phyloP scores from a whole-genome alignment of 1,140 invertebrate genomes.

The Gonioctena quinquepunctata region DNA sequence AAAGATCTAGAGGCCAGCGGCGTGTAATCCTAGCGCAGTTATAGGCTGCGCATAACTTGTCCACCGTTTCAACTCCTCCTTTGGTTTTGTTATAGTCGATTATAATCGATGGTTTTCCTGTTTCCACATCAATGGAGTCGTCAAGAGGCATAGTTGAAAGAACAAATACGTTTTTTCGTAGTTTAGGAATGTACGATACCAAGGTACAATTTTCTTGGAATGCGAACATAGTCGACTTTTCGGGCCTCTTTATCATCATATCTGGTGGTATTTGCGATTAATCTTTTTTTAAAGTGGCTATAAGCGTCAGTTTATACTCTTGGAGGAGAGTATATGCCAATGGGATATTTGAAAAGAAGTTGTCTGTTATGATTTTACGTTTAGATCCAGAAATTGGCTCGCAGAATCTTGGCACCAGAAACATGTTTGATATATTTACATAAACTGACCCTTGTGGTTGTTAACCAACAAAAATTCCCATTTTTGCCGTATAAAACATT shows the following conservation, averaged over 20 bases:
- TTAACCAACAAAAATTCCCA: constrained; percentile 33
- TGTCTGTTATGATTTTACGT: constrained; percentile 26
- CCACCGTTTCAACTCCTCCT: too few relatives aligned
- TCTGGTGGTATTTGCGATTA: constrained; percentile 18
- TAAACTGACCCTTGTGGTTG: constrained; percentile 20
- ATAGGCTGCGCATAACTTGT: constrained; percentile 23
- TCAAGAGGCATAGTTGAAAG: too few relatives aligned
- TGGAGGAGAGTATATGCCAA: constrained; percentile 15
- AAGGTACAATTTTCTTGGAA: constrained; percentile 14
- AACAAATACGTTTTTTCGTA: constrained; percentile 16
- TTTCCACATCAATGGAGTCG: constrained; percentile 17
- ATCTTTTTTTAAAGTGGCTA: constrained; percentile 25
- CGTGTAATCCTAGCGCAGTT: constrained; percentile 20
- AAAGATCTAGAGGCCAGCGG: constrained; percentile 24
- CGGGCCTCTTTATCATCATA: neutral
- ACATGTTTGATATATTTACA: too few relatives aligned
- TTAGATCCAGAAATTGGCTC: constrained; percentile 20
- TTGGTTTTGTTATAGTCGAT: constrained; percentile 26
- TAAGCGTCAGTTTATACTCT: constrained; percentile 16
- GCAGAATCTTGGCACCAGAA: constrained; percentile 24
- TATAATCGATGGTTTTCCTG: constrained; percentile 22
- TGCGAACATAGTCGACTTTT: constrained; percentile 7
- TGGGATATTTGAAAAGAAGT: constrained; percentile 19
- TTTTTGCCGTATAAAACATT: constrained; percentile 28
- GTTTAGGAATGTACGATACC: constrained; percentile 1